Evolutionary conservation across 2,797 vertebrate species (phyloP).

Genomic region (Odontamblyopus rebecca): DNA sequence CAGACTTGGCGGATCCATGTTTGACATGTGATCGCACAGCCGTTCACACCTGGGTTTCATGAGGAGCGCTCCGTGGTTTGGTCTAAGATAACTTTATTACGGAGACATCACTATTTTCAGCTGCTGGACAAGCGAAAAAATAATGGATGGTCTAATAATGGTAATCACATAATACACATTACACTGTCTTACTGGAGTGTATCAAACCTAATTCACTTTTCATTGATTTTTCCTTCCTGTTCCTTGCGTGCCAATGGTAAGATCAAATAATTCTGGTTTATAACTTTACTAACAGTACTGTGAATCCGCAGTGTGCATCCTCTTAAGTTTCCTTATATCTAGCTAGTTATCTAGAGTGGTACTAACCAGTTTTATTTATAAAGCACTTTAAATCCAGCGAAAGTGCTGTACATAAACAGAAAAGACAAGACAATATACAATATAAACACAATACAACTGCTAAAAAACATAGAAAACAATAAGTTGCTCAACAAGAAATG

Average conservation of each 20-base stretch:
- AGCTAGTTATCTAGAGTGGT: background rate
- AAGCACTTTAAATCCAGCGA: too few relatives aligned
- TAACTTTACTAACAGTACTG: background rate
- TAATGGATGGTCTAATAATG: constrained; percentile 4
- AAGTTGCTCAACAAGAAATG: too few relatives aligned
- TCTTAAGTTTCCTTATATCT: background rate
- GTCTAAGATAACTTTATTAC: background rate
- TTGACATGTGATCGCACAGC: background rate
- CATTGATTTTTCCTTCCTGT: background rate
- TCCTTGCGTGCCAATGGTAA: background rate
- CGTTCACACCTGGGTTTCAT: constrained; percentile 7
- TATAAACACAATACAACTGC: too few relatives aligned
- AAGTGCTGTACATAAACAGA: too few relatives aligned
- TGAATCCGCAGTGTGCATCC: background rate
- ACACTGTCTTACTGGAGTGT: background rate
- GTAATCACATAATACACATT: background rate
- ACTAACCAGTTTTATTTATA: too few relatives aligned
- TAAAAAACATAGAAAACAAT: too few relatives aligned
- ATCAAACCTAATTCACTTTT: background rate
- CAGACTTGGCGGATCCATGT: constrained; percentile 5
- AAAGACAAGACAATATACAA: too few relatives aligned
- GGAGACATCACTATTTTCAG: background rate
- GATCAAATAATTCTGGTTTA: background rate
- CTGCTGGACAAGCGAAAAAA: background rate
- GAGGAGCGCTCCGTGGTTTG: background rate